These are phyloP conservation scores for Cyprinella venusta DNA, from an alignment of 2,797 vertebrate genomes.

Conservation along the genomic window DNA sequence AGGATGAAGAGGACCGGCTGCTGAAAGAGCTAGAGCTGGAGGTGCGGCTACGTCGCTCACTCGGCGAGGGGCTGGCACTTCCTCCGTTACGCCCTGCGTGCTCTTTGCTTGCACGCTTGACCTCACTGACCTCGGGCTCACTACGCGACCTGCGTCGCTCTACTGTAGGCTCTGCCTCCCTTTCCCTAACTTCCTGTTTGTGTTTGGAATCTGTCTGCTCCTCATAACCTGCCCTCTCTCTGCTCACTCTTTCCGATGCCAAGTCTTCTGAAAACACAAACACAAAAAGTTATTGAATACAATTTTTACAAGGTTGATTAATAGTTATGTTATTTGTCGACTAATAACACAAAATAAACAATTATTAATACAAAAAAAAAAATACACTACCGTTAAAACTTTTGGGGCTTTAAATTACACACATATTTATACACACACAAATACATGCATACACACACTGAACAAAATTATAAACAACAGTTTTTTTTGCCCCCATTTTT, in stretches of 20 bases:
- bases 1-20: conserved; percentile 88
- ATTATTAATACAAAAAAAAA: not conserved
- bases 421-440: no score
- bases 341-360: not conserved
- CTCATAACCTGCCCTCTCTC: conserved; percentile 89
- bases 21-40: conserved; percentile 90
- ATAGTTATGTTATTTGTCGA: not conserved
- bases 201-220: conserved; percentile 84
- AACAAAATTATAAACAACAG: no score
- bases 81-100: conserved; percentile 78
- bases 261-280: conserved; percentile 82
- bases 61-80: conserved; percentile 78
- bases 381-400: no score
- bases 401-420: no score
- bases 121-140: conserved; percentile 83
- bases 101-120: conserved; percentile 86
- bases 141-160: conserved; percentile 92
- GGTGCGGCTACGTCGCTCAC: conserved; percentile 87
- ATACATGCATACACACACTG: no score
- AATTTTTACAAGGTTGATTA: not conserved
- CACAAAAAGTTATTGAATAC: not conserved
- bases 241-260: conserved; percentile 85
- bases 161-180: conserved; percentile 83
- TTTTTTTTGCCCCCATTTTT: no score
- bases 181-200: conserved; percentile 88